Base-by-base conservation (phyloP, 2,888 invertebrate genomes). In the Cheilosia impressa region DNA sequence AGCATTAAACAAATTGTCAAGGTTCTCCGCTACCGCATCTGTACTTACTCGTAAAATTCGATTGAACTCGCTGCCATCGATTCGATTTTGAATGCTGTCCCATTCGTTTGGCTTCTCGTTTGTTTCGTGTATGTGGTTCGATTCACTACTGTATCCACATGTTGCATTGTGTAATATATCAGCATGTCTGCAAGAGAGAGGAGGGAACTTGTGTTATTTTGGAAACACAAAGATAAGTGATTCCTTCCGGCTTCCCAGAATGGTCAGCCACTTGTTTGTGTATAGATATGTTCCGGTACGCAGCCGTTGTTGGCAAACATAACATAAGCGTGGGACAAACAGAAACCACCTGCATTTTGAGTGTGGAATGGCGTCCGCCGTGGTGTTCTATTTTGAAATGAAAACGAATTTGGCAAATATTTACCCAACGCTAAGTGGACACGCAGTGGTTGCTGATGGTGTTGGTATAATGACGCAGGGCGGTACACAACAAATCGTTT, bases 11-110 rank as follows among this genome's bases (percentile, higher is more conserved):
- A 15, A 38, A 52, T 17, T 17, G 17, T 4, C 13, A 38, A 17
- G 17, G 7, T 6, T n/a, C 3, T 45, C 17, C 5, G 45, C 45
- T 17, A 9, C 9, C 5, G 9, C 19, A 7, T 17, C 17, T 7
- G 0, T n/a, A 92, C 94, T 94, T 91, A 96, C 96, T 93, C 96
- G 94, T 87, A 94, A 93, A 76, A 94, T 94, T 90, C 95, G 93
- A 89, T 94, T 94, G 88, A 92, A 93, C 89, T 93, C 93, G 55
- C 92, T 88, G 7, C 90, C 90, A 88, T 91, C 89, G 71, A 91
- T 88, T 53, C 88, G 89, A 77, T 89, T 88, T 47, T 88, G 87
- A 60, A 88, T 71, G 53, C 80, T 68, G 41, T 88, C 88, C 87
- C 87, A 80, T 41, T 88, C 87, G n/a, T 58, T 81, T 15, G 88